Evolutionary conservation across 2,113 vertebrate genomes (phyloP).

Genomic region (Montifringilla adamsi): DNA sequence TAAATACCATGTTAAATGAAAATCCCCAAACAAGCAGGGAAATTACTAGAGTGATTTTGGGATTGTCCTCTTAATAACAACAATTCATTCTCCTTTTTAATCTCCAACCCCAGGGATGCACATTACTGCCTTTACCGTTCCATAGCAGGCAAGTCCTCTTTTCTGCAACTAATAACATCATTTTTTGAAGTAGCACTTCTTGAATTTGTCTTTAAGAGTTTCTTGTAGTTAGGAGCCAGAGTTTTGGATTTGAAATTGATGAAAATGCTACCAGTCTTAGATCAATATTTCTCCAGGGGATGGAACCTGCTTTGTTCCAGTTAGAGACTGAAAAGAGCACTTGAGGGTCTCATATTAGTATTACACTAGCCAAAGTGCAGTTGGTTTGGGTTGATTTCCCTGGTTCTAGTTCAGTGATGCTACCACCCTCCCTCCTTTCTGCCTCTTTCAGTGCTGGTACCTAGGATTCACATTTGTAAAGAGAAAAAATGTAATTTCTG

Average conservation of each 20-base stretch:
- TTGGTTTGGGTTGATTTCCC: not conserved
- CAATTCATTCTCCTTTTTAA: not conserved
- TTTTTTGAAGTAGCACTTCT: not conserved
- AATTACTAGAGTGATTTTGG: not conserved
- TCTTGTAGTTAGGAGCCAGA: not conserved
- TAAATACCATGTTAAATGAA: not conserved
- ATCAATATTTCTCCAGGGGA: not conserved
- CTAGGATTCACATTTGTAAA: not conserved
- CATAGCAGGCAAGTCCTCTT: not conserved
- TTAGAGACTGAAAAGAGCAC: not conserved
- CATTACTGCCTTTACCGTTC: not conserved
- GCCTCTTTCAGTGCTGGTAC: not conserved
- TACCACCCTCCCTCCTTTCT: not conserved
- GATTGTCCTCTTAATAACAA: slow-evolving; percentile 13
- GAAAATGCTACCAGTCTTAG: not conserved
- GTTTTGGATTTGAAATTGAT: not conserved
- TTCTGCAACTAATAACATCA: not conserved
- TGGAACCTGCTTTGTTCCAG: not conserved
- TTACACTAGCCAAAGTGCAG: not conserved
- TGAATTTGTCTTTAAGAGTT: not conserved
- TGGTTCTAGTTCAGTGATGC: not conserved
- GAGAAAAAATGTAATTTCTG: not conserved
- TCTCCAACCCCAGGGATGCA: not conserved
- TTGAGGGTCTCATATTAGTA: not conserved
- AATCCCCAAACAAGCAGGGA: not conserved